A percentile compares a stretch with the other conserved stretches of the same genome.
phyloP scores from a whole-genome alignment of 2,888 invertebrate species.

The Melikaiella ostensackeni region DNA sequence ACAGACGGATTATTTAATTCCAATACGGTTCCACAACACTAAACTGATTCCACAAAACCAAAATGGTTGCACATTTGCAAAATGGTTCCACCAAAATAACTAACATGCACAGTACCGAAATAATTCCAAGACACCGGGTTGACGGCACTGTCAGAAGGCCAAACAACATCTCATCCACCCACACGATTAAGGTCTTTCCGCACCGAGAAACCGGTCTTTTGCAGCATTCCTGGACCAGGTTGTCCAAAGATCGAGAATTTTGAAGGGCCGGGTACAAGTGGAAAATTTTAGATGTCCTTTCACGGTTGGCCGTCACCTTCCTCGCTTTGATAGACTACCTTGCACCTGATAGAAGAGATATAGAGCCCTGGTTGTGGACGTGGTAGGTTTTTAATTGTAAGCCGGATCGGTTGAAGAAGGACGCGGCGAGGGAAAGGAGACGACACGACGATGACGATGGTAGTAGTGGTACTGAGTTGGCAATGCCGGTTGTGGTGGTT shows the following conservation, averaged over 20 bases:
- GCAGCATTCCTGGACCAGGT: conserved; percentile 8
- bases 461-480: conserved; percentile 38
- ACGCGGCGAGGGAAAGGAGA: conserved; percentile 40
- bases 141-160: conserved; percentile 34
- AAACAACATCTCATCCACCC: conserved; percentile 29
- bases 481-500: conserved; percentile 33
- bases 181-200: conserved; percentile 40
- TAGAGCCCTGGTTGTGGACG: conserved; percentile 3
- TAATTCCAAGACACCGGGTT: conserved; percentile 23
- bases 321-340: neutral
- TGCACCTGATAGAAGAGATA: conserved; percentile 5
- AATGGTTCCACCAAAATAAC: neutral
- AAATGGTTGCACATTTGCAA: neutral
- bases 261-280: neutral
- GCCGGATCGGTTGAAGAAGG: conserved; percentile 23
- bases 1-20: neutral
- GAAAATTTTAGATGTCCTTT: neutral
- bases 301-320: neutral
- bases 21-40: neutral
- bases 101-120: neutral
- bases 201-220: conserved; percentile 38
- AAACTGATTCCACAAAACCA: neutral
- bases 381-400: conserved; percentile 26
- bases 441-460: conserved; percentile 42
- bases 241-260: neutral